Percentiles rank a stretch among this genome's conserved stretches.
Evolutionary conservation across 1,140 invertebrate species (phyloP).

Genomic region (Caenorhabditis remanei): DNA sequence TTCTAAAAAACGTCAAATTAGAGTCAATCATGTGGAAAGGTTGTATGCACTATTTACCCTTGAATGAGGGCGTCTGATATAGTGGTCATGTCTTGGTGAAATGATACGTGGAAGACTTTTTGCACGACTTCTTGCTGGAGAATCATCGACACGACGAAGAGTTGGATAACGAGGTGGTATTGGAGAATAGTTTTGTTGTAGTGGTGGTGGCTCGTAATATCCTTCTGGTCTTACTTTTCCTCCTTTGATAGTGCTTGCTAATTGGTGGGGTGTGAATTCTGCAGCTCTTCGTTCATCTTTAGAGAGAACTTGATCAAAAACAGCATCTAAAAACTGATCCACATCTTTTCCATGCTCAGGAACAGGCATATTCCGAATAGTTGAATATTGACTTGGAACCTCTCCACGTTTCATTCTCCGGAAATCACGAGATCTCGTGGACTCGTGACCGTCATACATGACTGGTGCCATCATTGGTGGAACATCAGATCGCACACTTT

Average conservation of each 20-base stretch:
- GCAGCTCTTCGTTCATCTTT: constrained; percentile 36
- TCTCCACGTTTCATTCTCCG: constrained; percentile 25
- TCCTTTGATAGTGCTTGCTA: constrained; percentile 50
- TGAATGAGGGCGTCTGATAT: constrained; percentile 10
- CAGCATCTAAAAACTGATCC: constrained; percentile 63
- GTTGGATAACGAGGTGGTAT: not conserved
- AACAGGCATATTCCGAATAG: constrained; percentile 62
- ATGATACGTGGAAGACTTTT: constrained; percentile 57
- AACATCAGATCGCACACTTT: constrained; percentile 34
- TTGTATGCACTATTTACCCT: not conserved
- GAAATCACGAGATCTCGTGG: constrained; percentile 35
- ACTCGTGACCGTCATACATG: constrained; percentile 28
- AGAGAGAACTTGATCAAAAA: constrained; percentile 57
- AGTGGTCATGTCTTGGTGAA: constrained; percentile 13
- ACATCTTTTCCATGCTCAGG: constrained; percentile 61
- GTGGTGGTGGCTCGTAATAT: constrained; percentile 44
- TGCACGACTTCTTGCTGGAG: constrained; percentile 43
- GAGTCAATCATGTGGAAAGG: constrained; percentile 4
- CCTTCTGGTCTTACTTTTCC: constrained; percentile 32
- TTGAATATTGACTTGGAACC: constrained; percentile 59
- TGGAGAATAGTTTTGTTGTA: not conserved
- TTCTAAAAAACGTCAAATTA: not conserved
- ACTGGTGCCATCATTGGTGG: constrained; percentile 20
- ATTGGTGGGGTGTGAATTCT: not conserved
- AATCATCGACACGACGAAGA: constrained; percentile 9